These are phyloP conservation scores for Cyclopterus lumpus DNA, from an alignment of 2,797 vertebrate genomes.

Conservation along the genomic window DNA sequence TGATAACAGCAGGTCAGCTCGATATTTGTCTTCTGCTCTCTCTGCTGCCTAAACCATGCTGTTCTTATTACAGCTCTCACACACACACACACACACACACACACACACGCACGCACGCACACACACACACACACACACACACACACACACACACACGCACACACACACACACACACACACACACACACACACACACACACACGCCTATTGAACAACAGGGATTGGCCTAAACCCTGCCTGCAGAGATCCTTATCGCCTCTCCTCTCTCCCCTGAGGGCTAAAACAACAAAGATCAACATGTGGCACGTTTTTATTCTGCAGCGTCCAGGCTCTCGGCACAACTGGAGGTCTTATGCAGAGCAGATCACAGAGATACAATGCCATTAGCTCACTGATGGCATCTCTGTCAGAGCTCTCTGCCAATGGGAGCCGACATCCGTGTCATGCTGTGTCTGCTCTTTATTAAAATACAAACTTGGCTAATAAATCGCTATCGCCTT, in stretches of 20 bases:
- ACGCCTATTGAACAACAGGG: slow-evolving; percentile 58
- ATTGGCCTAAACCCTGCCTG: slow-evolving; percentile 60
- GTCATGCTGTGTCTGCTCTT: slow-evolving; percentile 60
- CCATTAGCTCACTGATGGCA: slow-evolving; percentile 64
- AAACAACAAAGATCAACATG: slow-evolving; percentile 78
- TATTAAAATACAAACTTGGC: slow-evolving; percentile 64
- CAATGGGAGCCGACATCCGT: slow-evolving; percentile 48
- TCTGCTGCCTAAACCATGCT: slow-evolving; percentile 49
- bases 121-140: slow-evolving; percentile 26
- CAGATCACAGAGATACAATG: slow-evolving; percentile 64
- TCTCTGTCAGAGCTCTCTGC: slow-evolving; percentile 42
- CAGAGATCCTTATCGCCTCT: slow-evolving; percentile 77
- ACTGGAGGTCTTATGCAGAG: slow-evolving; percentile 64
- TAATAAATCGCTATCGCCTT: slow-evolving; percentile 67
- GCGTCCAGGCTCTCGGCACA: slow-evolving; percentile 51
- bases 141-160: slow-evolving; percentile 28
- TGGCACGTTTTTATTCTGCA: slow-evolving; percentile 65
- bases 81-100: slow-evolving; percentile 22
- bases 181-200: slow-evolving; percentile 37
- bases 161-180: slow-evolving; percentile 43
- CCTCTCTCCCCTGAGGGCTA: slow-evolving; percentile 77
- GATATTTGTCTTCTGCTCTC: slow-evolving; percentile 31
- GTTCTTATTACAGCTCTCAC: slow-evolving; percentile 64
- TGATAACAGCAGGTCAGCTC: slow-evolving; percentile 34
- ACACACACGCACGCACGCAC: slow-evolving; percentile 24